These are phyloP conservation scores for Setipinna tenuifilis DNA, from an alignment of 2,797 vertebrate species.

Conservation along the genomic window DNA sequence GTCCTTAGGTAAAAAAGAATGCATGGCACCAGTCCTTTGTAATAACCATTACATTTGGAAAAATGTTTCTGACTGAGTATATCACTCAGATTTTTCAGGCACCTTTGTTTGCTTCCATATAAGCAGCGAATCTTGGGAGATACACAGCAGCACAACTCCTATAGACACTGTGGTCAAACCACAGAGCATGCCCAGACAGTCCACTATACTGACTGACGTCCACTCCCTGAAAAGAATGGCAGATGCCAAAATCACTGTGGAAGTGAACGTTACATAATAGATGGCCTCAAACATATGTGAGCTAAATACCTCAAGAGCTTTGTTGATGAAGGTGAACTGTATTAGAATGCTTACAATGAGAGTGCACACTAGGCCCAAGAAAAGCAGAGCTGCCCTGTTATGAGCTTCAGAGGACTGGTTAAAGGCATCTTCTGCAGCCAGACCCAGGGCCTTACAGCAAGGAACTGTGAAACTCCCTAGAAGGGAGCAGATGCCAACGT, in stretches of 20 bases:
- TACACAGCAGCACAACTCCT: slow-evolving; percentile 88
- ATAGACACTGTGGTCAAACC: slow-evolving; percentile 86
- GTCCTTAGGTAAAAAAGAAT: not conserved
- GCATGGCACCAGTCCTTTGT: not conserved
- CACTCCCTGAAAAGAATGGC: slow-evolving; percentile 95
- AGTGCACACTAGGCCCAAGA: slow-evolving; percentile 83
- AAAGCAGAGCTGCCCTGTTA: slow-evolving; percentile 79
- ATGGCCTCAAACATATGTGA: slow-evolving; percentile 91
- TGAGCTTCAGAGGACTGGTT: slow-evolving; percentile 72
- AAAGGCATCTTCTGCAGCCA: slow-evolving; percentile 87
- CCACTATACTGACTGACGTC: slow-evolving; percentile 81
- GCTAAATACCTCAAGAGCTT: slow-evolving; percentile 90
- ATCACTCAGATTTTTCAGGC: slow-evolving; percentile 81
- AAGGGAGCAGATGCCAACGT: slow-evolving; percentile 93
- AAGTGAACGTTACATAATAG: slow-evolving; percentile 95
- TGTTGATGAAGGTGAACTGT: slow-evolving; percentile 96
- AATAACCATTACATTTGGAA: not conserved
- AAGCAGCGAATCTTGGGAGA: slow-evolving; percentile 89
- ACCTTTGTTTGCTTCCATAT: slow-evolving; percentile 80
- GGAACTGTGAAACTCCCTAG: slow-evolving; percentile 96
- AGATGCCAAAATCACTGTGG: slow-evolving; percentile 86
- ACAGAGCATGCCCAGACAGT: slow-evolving; percentile 88
- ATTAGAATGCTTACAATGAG: slow-evolving; percentile 86
- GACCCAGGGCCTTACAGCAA: slow-evolving; percentile 93
- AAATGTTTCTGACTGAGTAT: not conserved